These are phyloP conservation scores for Cnemophilus loriae DNA, from an alignment of 2,113 vertebrate genomes.

Conservation along the genomic window DNA sequence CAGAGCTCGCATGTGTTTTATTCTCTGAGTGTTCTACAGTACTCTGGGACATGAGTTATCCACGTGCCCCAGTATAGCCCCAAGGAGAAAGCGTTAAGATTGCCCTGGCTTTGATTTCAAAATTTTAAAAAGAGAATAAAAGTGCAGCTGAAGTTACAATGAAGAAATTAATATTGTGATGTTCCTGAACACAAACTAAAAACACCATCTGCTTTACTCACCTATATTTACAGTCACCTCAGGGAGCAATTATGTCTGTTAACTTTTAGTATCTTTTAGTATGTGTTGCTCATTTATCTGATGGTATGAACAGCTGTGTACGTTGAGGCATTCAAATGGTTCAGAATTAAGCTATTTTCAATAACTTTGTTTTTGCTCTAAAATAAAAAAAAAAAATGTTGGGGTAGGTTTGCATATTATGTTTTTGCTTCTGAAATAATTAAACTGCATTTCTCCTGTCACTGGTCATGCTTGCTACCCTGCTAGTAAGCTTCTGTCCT, in stretches of 20 bases:
- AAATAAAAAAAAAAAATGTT: neutral
- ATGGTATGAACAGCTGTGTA: neutral
- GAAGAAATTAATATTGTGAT: neutral
- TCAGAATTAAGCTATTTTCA: neutral
- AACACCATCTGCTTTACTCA: constrained; percentile 21
- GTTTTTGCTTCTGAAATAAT: neutral
- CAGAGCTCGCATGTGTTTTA: neutral
- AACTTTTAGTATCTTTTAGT: neutral
- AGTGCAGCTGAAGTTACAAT: neutral
- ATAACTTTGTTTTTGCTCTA: neutral
- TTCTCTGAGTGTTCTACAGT: neutral
- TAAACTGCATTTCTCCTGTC: neutral
- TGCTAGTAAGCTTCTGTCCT: neutral
- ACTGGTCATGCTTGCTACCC: neutral
- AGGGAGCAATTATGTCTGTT: constrained; percentile 33
- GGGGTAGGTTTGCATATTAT: neutral
- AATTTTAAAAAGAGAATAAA: neutral
- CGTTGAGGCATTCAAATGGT: neutral
- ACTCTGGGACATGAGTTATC: neutral
- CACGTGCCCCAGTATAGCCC: neutral
- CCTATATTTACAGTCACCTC: neutral
- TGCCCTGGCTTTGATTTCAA: neutral
- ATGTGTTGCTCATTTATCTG: neutral
- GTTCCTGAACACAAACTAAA: neutral
- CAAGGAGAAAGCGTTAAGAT: neutral